These are phyloP conservation scores for Marmota flaviventris DNA, from an alignment of 2,113 vertebrate genomes.

Conservation along the genomic window DNA sequence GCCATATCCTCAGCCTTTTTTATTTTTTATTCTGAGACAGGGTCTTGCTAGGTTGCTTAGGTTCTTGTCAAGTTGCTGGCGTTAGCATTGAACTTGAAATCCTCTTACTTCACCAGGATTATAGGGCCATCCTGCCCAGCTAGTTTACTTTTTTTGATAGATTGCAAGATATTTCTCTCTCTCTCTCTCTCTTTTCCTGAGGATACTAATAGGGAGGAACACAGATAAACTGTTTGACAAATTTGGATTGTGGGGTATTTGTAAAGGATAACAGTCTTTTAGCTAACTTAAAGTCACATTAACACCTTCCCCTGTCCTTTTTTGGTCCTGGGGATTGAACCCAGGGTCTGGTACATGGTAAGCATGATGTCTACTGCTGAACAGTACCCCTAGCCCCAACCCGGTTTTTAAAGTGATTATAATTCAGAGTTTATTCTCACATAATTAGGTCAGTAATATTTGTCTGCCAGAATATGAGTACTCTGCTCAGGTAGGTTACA, in stretches of 20 bases:
- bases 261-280: neutral
- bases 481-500: neutral
- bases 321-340: neutral
- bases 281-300: conserved; percentile 18
- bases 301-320: neutral
- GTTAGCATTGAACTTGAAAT: neutral
- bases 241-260: conserved; percentile 36
- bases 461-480: neutral
- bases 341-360: neutral
- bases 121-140: no score
- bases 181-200: neutral
- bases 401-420: neutral
- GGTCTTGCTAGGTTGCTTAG: no score
- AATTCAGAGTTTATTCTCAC: conserved; percentile 11
- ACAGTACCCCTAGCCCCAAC: neutral
- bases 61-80: no score
- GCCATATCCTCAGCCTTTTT: neutral
- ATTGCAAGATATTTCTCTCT: neutral
- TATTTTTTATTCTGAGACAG: neutral
- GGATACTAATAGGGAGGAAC: neutral
- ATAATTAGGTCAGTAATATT: conserved; percentile 27
- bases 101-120: neutral
- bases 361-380: neutral
- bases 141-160: no score
- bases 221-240: neutral